These are phyloP conservation scores for Chrysopilus asiliformis DNA, from an alignment of 2,888 invertebrate genomes.

Conservation along the genomic window DNA sequence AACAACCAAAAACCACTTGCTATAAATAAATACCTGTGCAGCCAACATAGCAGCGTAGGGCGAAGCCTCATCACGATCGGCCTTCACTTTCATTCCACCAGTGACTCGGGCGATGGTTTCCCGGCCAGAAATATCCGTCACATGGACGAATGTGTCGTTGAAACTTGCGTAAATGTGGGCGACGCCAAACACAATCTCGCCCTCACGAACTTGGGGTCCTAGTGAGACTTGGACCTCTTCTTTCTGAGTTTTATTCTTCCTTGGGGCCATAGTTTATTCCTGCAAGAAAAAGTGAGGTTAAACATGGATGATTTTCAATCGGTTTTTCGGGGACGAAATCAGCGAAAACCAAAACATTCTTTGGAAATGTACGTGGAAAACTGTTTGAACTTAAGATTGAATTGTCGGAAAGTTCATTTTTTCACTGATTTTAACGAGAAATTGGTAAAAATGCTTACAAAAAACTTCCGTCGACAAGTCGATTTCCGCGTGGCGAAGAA, in stretches of 20 bases:
- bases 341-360: conserved; percentile 1
- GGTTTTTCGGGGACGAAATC: neutral
- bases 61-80: conserved; percentile 98
- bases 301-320: conserved; percentile 1
- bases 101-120: conserved; percentile 92
- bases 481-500: too few relatives aligned
- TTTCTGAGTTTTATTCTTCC: conserved; percentile 93
- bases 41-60: conserved; percentile 99
- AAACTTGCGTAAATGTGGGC: conserved; percentile 99
- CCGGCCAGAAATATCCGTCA: conserved; percentile 96
- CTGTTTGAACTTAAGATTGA: too few relatives aligned
- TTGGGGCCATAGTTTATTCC: conserved; percentile 69
- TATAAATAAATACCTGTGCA: conserved; percentile 62
- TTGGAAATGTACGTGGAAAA: conserved; percentile 1
- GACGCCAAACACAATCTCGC: conserved; percentile 96
- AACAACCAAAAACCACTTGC: neutral
- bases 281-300: neutral
- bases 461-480: too few relatives aligned
- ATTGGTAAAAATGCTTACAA: too few relatives aligned
- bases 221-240: conserved; percentile 94
- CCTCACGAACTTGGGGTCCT: conserved; percentile 92
- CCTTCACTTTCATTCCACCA: conserved; percentile 99
- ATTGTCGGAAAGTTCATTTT: too few relatives aligned
- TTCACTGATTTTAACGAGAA: too few relatives aligned
- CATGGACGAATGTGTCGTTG: conserved; percentile 99